Evolutionary conservation across 2,113 vertebrate species (phyloP).

Genomic region (Syrmaticus mikado): DNA sequence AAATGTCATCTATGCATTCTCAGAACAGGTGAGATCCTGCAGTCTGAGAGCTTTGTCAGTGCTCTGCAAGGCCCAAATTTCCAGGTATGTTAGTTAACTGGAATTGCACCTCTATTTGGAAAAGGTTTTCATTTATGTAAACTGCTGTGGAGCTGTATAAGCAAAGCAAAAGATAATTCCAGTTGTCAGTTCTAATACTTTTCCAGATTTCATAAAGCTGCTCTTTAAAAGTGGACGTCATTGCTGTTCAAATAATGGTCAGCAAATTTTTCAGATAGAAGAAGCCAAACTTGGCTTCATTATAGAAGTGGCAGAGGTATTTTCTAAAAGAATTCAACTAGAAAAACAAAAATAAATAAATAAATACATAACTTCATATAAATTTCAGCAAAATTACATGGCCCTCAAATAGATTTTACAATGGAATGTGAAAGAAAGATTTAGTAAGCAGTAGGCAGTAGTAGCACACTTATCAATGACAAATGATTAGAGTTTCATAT

Average conservation of each 20-base stretch:
- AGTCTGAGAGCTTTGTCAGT: background rate
- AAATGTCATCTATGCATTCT: background rate
- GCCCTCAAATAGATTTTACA: background rate
- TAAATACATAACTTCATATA: background rate
- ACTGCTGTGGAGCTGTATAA: background rate
- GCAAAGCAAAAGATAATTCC: background rate
- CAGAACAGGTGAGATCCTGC: background rate
- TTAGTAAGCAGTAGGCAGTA: background rate
- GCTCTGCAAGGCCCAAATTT: background rate
- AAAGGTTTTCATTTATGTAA: background rate
- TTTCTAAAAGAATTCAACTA: background rate
- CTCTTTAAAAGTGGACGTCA: background rate
- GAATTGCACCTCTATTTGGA: accelerated
- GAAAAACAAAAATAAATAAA: background rate
- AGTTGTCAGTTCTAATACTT: accelerated
- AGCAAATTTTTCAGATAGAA: background rate
- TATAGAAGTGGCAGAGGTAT: background rate
- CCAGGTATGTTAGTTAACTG: background rate
- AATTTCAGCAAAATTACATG: background rate
- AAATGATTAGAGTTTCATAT: background rate
- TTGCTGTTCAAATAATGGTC: background rate
- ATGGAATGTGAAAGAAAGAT: background rate
- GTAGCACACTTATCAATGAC: background rate
- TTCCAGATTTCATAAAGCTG: background rate
- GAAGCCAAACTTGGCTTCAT: background rate